Evolutionary conservation across 2,888 invertebrate species (phyloP), one percentile per base, ranked within the genome.

Genomic region (Cheilosia vernalis): DNA sequence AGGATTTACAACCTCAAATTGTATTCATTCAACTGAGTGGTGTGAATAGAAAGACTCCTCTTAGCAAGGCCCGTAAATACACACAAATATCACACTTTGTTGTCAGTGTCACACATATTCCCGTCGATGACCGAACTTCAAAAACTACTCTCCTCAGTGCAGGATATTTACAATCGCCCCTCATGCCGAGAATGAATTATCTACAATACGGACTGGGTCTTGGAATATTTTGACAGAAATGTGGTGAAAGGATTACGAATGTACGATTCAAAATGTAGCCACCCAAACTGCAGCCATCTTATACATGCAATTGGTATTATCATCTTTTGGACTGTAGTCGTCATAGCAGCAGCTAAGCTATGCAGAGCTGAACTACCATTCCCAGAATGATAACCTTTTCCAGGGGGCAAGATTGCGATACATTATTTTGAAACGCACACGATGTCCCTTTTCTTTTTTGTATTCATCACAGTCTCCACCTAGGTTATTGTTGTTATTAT

Each of bases 351-450:
- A 47, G 51, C 27, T 47, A 17, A 69, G 37, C 60, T 42, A 42
- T 60, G 42, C 27, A 17, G 27, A 27, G 30, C 4, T 66, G 53
- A n/a, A 27, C 55, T 19, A 27, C 9, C 5, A 17, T 37, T 49
- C 24, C 44, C 24, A 30, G 27, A 64, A 60, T 17, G 56, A 64
- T 66, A 77, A 77, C 77, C 82, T 72, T 55, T 60, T 66, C 77
- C 42, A 37, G 42, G 44, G 70, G 82, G 53, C 72, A 72, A 77
- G 76, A 77, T 69, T 76, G 63, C 55, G 70, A 82, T 82, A 82
- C 76, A 70, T 76, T 81, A 81, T 74, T 81, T 69, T 72, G 70
- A 77, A 77, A 77, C 53, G 82, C 70, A 82, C 72, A 66, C 58
- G 81, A 76, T 77, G 64, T 77, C 76, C 72, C 51, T 66, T 58